phyloP scores from a whole-genome alignment of 2,888 invertebrate genomes.

The Drosophila rubida region DNA sequence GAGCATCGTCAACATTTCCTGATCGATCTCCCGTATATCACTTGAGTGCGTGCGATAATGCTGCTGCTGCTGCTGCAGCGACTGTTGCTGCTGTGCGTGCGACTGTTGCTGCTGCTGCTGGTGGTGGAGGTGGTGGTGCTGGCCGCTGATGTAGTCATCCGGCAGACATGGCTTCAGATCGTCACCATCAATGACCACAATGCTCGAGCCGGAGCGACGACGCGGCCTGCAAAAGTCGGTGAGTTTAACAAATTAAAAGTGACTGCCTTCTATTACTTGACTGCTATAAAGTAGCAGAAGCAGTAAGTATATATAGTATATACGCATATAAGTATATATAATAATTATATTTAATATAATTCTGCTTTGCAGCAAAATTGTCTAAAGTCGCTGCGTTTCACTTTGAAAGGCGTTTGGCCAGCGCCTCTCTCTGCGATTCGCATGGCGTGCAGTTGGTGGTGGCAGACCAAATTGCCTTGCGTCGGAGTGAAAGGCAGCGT shows the following conservation, averaged over 20 bases:
- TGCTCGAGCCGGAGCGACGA: slow-evolving; percentile 91
- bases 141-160: slow-evolving; percentile 86
- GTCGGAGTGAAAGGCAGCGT: neutral
- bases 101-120: slow-evolving; percentile 59
- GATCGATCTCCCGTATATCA: slow-evolving; percentile 86
- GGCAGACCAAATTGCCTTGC: no score
- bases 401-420: no score
- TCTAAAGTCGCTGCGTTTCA: no score
- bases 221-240: slow-evolving; percentile 90
- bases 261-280: no score
- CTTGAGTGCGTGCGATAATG: slow-evolving; percentile 86
- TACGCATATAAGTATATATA: no score
- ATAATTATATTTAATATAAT: no score
- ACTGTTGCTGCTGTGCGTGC: slow-evolving; percentile 67
- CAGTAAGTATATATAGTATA: no score
- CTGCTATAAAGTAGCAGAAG: no score
- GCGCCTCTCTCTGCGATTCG: no score
- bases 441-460: no score
- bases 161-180: slow-evolving; percentile 87
- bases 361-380: no score
- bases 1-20: slow-evolving; percentile 92
- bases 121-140: slow-evolving; percentile 73
- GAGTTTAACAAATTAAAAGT: no score
- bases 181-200: slow-evolving; percentile 92
- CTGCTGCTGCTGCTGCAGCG: slow-evolving; percentile 63